Evolutionary conservation across 2,113 vertebrate species (phyloP).

Genomic region (Alces alces): DNA sequence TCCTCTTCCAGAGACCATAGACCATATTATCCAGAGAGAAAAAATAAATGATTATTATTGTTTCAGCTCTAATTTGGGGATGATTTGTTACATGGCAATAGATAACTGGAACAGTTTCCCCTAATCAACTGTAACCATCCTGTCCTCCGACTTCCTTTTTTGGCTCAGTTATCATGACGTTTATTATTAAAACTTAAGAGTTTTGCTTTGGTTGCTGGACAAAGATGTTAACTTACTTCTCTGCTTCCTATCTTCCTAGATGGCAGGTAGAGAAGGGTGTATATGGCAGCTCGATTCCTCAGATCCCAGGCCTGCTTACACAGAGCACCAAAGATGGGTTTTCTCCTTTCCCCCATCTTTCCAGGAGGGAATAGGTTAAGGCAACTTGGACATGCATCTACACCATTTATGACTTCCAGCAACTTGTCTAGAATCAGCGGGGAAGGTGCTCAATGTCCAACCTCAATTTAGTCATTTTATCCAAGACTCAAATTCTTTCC

Average conservation of each 20-base stretch:
- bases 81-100: background rate
- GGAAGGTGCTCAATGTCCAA: no score
- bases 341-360: background rate
- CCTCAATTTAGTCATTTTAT: background rate
- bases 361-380: background rate
- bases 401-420: background rate
- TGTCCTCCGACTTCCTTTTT: background rate
- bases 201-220: background rate
- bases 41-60: background rate
- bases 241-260: background rate
- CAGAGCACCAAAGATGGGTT: background rate
- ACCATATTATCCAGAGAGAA: background rate
- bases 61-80: background rate
- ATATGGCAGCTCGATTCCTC: background rate
- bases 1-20: background rate
- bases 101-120: background rate
- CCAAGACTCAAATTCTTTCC: background rate
- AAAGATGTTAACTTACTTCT: background rate
- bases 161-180: background rate
- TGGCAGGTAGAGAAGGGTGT: background rate
- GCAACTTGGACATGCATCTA: accelerated
- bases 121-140: background rate
- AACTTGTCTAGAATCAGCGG: background rate
- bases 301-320: background rate
- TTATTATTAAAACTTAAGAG: background rate